Base-by-base conservation (phyloP, 2,113 vertebrate genomes). In the Semicossyphus pulcher region DNA sequence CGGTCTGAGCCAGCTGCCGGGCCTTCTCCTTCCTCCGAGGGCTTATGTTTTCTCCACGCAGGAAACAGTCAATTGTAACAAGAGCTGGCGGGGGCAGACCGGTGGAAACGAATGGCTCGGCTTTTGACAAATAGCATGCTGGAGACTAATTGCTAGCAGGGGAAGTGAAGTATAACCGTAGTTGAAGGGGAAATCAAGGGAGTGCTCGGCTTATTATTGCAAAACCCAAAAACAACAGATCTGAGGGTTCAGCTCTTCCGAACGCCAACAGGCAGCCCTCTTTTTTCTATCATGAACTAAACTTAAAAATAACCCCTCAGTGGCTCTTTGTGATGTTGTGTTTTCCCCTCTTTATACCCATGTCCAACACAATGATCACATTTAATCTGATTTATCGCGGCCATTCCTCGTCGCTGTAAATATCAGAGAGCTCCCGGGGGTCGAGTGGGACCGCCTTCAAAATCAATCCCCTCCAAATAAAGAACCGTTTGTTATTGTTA, bases 91-190 rank as follows among this genome's bases (percentile, higher is more conserved):
- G 78, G 66, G 79, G 75, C 80, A 72, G 60, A 80, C 83, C 83
- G 47, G 61, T 89, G 84, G 76, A 70, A 75, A 84, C 31, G 28
- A 76, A 86, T 52, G 78, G 56, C 73, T 84, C 72, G 83, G 80
- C 73, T 87, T 85, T 86, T 93, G 91, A 93, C 86, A 87, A 91
- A 93, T 90, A 47, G 82, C 74, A 41, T 93, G 86, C 77, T 85
- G 67, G 63, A 80, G 80, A 86, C 86, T 92, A 92, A 93, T 93
- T 93, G 83, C 88, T 78, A 76, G 75, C 80, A 83, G 86, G 68
- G 87, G 89, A 92, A 91, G 83, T 77, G 69, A 83, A 92, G 82
- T 76, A 76, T 76, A 80, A 85, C 75, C 72, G 52, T 52, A 58
- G 73, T 86, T 90, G 41, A 80, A 52, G 58, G 65, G 65, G 81